These are phyloP conservation scores for Nomada hirtipes DNA, from an alignment of 2,888 invertebrate species.

Conservation along the genomic window DNA sequence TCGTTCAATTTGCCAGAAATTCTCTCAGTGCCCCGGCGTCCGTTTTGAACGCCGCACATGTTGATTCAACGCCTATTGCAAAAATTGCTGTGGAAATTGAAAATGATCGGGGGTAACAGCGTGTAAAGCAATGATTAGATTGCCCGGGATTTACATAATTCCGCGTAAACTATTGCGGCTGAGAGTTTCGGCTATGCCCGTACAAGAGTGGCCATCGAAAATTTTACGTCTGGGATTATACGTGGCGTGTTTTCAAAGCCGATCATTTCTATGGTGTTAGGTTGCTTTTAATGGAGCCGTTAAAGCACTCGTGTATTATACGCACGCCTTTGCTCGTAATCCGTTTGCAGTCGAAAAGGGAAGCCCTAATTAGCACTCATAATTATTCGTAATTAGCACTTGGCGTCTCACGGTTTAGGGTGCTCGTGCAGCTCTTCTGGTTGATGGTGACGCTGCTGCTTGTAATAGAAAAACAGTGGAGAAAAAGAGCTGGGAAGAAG, in stretches of 20 bases:
- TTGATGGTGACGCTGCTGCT: conserved; percentile 36
- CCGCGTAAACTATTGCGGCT: conserved; percentile 19
- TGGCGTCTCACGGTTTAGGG: conserved; percentile 63
- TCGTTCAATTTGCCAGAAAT: background rate
- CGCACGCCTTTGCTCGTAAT: conserved; percentile 51
- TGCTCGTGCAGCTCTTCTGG: conserved; percentile 56
- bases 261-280: conserved; percentile 62
- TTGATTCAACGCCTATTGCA: background rate
- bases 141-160: conserved; percentile 45
- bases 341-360: conserved; percentile 61
- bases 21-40: background rate
- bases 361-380: conserved; percentile 77
- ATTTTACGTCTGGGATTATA: conserved; percentile 37
- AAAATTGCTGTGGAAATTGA: conserved; percentile 11
- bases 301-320: conserved; percentile 54
- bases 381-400: conserved; percentile 79
- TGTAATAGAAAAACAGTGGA: conserved; percentile 41
- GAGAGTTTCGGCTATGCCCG: background rate
- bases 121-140: conserved; percentile 35
- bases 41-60: background rate
- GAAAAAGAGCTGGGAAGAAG: conserved; percentile 10
- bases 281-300: conserved; percentile 58
- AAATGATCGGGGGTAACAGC: background rate
- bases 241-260: conserved; percentile 58
- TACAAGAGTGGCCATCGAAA: conserved; percentile 43